Evolutionary conservation across 2,888 invertebrate species (phyloP).

Genomic region (Epsilonema sp.): DNA sequence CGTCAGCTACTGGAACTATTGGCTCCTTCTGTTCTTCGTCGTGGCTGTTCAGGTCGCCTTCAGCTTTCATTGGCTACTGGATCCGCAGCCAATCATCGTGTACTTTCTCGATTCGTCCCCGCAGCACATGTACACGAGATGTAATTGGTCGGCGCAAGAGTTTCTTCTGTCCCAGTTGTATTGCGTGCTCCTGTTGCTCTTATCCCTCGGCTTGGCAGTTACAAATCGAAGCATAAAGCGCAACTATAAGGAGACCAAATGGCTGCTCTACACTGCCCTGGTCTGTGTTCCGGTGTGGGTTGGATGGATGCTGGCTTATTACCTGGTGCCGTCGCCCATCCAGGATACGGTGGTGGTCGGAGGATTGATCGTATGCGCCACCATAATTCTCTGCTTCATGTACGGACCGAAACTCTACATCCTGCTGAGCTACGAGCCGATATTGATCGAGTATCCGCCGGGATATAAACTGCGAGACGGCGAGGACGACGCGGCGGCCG

Average conservation of each 20-base stretch:
- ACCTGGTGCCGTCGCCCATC: slow-evolving; percentile 11
- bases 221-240: slow-evolving; percentile 24
- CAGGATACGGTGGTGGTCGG: slow-evolving; percentile 16
- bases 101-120: neutral
- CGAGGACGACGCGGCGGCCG: too few relatives aligned
- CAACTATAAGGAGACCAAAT: slow-evolving; percentile 27
- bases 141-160: slow-evolving; percentile 8
- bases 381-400: slow-evolving; percentile 22
- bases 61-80: slow-evolving; percentile 8
- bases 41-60: slow-evolving; percentile 24
- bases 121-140: neutral
- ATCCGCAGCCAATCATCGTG: neutral
- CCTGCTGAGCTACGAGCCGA: slow-evolving; percentile 24
- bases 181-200: slow-evolving; percentile 19
- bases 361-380: slow-evolving; percentile 19
- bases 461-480: too few relatives aligned
- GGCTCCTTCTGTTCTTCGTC: slow-evolving; percentile 25
- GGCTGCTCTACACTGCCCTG: slow-evolving; percentile 21
- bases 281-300: slow-evolving; percentile 17
- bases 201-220: slow-evolving; percentile 21
- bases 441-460: slow-evolving; percentile 22
- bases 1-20: slow-evolving; percentile 26
- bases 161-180: slow-evolving; percentile 13
- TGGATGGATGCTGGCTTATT: slow-evolving; percentile 17
- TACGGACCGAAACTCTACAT: slow-evolving; percentile 28